Evolutionary conservation across 2,888 invertebrate genomes (phyloP).

Genomic region (Cheilosia variabilis): DNA sequence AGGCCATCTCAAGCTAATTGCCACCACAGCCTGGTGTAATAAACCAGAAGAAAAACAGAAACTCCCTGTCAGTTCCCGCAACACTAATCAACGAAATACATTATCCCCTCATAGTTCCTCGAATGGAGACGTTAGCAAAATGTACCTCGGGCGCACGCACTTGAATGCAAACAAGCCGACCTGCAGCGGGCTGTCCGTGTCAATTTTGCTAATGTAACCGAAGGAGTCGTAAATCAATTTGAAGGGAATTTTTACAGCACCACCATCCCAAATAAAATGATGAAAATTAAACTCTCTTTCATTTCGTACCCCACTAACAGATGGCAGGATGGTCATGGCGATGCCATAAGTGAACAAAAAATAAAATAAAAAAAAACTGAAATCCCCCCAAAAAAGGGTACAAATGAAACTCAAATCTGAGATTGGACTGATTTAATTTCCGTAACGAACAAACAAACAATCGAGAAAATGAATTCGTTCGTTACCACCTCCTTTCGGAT

Average conservation of each 20-base stretch:
- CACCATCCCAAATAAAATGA: constrained; percentile 42
- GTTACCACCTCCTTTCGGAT: constrained; percentile 59
- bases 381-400: constrained; percentile 2
- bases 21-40: constrained; percentile 23
- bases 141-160: constrained; percentile 29
- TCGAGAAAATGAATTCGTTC: constrained; percentile 64
- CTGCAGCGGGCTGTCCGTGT: constrained; percentile 31
- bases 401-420: constrained; percentile 33
- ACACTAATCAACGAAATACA: constrained; percentile 7
- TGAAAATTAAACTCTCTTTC: constrained; percentile 19
- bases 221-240: constrained; percentile 47
- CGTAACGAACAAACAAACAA: constrained; percentile 70
- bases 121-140: constrained; percentile 49
- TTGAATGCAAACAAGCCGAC: constrained; percentile 29
- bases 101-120: not conserved
- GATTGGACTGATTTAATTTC: constrained; percentile 67
- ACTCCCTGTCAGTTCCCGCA: not conserved
- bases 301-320: constrained; percentile 15
- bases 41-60: constrained; percentile 12
- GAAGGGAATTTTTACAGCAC: constrained; percentile 29
- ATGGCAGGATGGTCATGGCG: not conserved
- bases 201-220: constrained; percentile 20
- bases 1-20: constrained; percentile 31
- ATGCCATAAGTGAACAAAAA: not conserved
- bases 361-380: constrained; percentile 6